Percentiles rank a stretch among this genome's conserved stretches.
These are phyloP conservation scores for Lagopus leucura DNA, from an alignment of 2,113 vertebrate genomes.

Conservation along the genomic window DNA sequence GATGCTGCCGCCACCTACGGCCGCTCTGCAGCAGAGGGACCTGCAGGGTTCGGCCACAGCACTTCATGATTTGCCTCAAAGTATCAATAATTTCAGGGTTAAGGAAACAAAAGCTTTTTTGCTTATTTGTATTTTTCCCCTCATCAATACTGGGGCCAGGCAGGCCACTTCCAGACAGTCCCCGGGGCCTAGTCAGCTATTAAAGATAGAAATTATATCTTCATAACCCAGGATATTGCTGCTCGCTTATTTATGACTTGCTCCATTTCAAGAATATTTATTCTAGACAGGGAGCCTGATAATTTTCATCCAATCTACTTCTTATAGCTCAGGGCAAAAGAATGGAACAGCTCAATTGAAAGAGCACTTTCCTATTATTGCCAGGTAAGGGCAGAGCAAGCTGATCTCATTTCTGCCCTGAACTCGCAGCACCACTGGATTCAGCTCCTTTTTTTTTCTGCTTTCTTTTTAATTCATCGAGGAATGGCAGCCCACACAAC, in stretches of 20 bases:
- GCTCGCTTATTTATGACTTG: slow-evolving; percentile 94
- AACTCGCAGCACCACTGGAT: slow-evolving; percentile 19
- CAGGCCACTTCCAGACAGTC: slow-evolving; percentile 84
- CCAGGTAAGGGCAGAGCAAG: slow-evolving; percentile 78
- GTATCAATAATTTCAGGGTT: slow-evolving; percentile 22
- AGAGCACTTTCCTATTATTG: slow-evolving; percentile 82
- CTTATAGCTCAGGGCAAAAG: slow-evolving; percentile 80
- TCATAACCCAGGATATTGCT: slow-evolving; percentile 94
- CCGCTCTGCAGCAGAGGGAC: fast-evolving
- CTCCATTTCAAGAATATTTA: slow-evolving; percentile 89
- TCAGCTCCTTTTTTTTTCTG: not conserved
- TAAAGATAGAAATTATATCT: slow-evolving; percentile 95
- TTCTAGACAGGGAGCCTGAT: slow-evolving; percentile 84
- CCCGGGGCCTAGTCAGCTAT: slow-evolving; percentile 88
- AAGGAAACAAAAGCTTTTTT: slow-evolving; percentile 76
- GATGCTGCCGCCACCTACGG: fast-evolving
- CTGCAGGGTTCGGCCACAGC: not conserved
- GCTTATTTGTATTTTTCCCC: slow-evolving; percentile 62
- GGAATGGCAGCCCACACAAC: slow-evolving; percentile 39
- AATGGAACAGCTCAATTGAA: slow-evolving; percentile 85
- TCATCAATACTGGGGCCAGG: slow-evolving; percentile 83
- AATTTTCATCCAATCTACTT: slow-evolving; percentile 87
- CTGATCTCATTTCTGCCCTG: slow-evolving; percentile 73
- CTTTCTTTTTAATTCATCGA: not conserved
- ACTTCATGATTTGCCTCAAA: not conserved